Evolutionary conservation across 2,888 invertebrate genomes (phyloP), one percentile per base, ranked within the genome.

Genomic region (Eristalinus aeneus): DNA sequence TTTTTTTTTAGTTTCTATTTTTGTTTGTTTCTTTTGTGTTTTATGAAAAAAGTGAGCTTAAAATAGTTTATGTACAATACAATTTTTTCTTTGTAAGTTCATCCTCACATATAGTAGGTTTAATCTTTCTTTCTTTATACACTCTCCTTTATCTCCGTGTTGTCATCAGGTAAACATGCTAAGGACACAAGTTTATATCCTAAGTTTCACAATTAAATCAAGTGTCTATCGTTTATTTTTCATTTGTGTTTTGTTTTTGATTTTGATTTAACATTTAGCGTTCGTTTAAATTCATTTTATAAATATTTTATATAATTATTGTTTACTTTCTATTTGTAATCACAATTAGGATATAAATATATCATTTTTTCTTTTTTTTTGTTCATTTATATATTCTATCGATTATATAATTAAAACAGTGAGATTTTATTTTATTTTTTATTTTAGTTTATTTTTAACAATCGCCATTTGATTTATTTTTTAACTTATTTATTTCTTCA

Each of bases 111-210:
- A 46, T 46, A 46, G 46, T n/a, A 8, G 8, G 6, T 5, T 8
- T 39, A 27, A 3, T 46, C 58, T n/a, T 34, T 36, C 60, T 61
- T 32, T 72, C 16, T 74, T 54, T 72, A 53, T 46, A 65, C 69
- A 34, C 60, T 46, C 22, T 65, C 22, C 34, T 46, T 53, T 23
- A 31, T 65, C n/a, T 64, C 63, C 31, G n/a, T 56, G 22, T 61
- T 79, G 53, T 82, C 60, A 63, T 87, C 88, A 88, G 88, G 88
- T 88, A 88, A 82, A 85, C 76, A 80, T 78, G 78, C 78, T 81
- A 82, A 88, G 88, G 85, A 88, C 85, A 88, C 88, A 72, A 82
- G 68, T 85, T 46, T 22, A 56, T 23, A 56, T 56, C 56, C 56
- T 23, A 56, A 23, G 34, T 68, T 80, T 76, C 39, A 85, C 61